Percentiles rank a stretch among this genome's conserved stretches.
Evolutionary conservation across 2,888 invertebrate species (phyloP).

Genomic region (Gibbula magus): DNA sequence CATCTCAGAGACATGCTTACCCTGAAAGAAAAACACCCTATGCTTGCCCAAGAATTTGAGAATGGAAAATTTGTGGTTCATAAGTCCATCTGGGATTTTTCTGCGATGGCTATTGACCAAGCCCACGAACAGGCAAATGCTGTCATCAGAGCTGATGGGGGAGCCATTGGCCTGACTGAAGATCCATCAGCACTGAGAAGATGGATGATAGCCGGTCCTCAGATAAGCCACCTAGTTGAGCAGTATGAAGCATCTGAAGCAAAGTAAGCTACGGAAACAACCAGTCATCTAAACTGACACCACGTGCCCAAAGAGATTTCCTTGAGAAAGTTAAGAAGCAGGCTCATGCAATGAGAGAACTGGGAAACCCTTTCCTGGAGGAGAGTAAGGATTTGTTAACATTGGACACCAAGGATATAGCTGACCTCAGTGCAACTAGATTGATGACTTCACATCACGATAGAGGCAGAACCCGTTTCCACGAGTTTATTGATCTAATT

Average conservation of each 20-base stretch:
- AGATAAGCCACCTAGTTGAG: no score
- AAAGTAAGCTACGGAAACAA: no score
- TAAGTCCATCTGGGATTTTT: conserved; percentile 45
- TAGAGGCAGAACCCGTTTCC: conserved; percentile 29
- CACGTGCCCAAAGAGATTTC: conserved; percentile 31
- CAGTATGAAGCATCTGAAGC: neutral
- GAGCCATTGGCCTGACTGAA: conserved; percentile 53
- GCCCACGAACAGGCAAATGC: conserved; percentile 57
- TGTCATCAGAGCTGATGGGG: conserved; percentile 52
- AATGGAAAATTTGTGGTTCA: conserved; percentile 46
- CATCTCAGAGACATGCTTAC: conserved; percentile 49
- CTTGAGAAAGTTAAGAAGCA: conserved; percentile 39
- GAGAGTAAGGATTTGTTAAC: conserved; percentile 35
- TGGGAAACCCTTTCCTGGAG: conserved; percentile 43
- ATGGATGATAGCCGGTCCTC: no score
- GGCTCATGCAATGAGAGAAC: conserved; percentile 28
- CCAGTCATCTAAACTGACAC: conserved; percentile 29
- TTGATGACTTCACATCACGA: conserved; percentile 35
- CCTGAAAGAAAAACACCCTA: conserved; percentile 41
- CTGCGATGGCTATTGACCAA: conserved; percentile 50
- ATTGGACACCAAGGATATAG: conserved; percentile 43
- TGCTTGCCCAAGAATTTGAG: conserved; percentile 43
- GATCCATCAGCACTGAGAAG: no score
- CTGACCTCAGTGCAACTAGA: conserved; percentile 34
- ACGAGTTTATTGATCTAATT: no score